These are phyloP conservation scores for Spilogale gracilis DNA, from an alignment of 2,113 vertebrate genomes.

Conservation along the genomic window DNA sequence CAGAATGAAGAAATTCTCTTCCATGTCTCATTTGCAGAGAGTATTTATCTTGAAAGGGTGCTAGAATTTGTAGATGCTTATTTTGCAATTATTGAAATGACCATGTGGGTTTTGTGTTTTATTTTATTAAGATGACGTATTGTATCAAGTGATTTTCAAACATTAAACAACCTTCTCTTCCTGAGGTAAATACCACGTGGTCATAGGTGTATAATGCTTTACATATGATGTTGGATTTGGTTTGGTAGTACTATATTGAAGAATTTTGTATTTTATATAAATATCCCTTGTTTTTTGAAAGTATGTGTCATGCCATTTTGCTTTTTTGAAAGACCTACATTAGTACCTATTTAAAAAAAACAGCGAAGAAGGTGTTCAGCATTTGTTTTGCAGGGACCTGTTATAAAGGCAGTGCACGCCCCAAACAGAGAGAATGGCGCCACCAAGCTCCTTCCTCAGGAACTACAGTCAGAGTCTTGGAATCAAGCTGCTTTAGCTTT, in stretches of 20 bases:
- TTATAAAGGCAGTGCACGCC: background rate
- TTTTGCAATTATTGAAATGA: background rate
- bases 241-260: background rate
- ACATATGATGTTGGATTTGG: background rate
- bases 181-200: background rate
- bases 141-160: constrained; percentile 5
- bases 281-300: background rate
- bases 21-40: background rate
- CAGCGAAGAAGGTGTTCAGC: background rate
- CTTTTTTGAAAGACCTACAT: background rate
- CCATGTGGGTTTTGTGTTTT: background rate
- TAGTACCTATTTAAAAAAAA: background rate
- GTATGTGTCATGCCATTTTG: background rate
- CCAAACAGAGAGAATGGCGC: background rate
- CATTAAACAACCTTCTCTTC: background rate
- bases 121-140: background rate
- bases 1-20: background rate
- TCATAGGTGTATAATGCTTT: background rate
- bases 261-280: background rate
- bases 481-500: background rate
- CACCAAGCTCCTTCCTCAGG: background rate
- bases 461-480: background rate
- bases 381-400: background rate
- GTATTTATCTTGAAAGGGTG: background rate
- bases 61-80: background rate